Evolutionary conservation across 1,140 invertebrate genomes (phyloP), one percentile per base, ranked within the genome.

Genomic region (Arctopsyche grandis): DNA sequence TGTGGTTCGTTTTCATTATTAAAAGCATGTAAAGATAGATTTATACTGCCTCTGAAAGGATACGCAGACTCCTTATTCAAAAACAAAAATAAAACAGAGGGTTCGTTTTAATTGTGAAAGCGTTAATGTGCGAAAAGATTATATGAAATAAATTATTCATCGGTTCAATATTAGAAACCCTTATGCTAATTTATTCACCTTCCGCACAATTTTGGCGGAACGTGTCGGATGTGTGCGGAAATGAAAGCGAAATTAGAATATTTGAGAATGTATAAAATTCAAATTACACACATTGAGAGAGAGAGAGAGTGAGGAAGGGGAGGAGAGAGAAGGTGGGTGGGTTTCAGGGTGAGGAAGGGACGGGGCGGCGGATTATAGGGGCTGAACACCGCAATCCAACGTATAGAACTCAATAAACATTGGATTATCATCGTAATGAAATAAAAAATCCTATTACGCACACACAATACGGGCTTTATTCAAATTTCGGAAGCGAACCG

Each of bases 171-270:
- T 76, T 38, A 24, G n/a, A 44, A 26, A 52, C 74, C 74, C 43
- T 76, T 76, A 76, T 76, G 74, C 74, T 76, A 76, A 76, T 76
- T 76, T 63, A 63, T 76, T 76, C 74, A 44, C 74, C 56, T 76
- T 38, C 24, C 63, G 63, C 58, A 9, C 58, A 22, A 60, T 26
- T 66, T 66, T 66, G 22, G 24, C 63, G 9, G 22, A 66, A 66
- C 22, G 21, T 66, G 24, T 26, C 22, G 56, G 24, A 46, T 58
- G 46, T 43, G 48, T 22, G 46, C 56, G 52, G 74, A 76, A 76
- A 44, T 76, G 74, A 63, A 71, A 63, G 71, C 46, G 24, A 58
- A 71, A 71, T 71, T 71, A 74, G 24, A 29, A 74, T 74, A 74
- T 74, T 74, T 74, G 71, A 56, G 48, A 52, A 74, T 22, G 22